Percentiles rank a stretch among this genome's conserved stretches.
phyloP scores from a whole-genome alignment of 1,140 invertebrate genomes.

The Arion vulgaris region DNA sequence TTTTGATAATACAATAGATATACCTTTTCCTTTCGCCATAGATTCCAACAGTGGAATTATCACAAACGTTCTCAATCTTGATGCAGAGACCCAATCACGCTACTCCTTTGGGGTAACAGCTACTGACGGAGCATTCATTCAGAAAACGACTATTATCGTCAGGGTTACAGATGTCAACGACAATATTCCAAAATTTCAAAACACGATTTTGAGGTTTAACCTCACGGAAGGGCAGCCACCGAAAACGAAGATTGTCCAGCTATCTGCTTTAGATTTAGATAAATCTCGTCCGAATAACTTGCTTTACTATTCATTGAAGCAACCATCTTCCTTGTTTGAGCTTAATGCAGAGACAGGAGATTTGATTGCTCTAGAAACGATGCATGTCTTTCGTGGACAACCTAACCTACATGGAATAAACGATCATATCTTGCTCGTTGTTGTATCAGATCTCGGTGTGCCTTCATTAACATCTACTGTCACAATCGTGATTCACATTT shows the following conservation, averaged over 20 bases:
- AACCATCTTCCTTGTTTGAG: constrained; percentile 91
- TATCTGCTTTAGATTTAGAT: constrained; percentile 92
- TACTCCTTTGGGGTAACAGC: constrained; percentile 87
- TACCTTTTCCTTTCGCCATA: constrained; percentile 84
- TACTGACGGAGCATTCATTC: constrained; percentile 81
- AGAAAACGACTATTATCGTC: constrained; percentile 81
- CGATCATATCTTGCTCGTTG: constrained; percentile 85
- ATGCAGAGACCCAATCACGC: constrained; percentile 82
- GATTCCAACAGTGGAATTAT: constrained; percentile 91
- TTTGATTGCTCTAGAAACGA: constrained; percentile 86
- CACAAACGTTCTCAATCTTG: constrained; percentile 87
- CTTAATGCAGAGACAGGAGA: constrained; percentile 92
- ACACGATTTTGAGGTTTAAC: constrained; percentile 51
- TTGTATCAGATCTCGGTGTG: constrained; percentile 95
- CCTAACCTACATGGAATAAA: constrained; percentile 87
- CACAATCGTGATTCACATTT: constrained; percentile 58
- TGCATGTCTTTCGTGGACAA: constrained; percentile 85
- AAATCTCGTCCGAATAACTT: constrained; percentile 91
- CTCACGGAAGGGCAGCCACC: constrained; percentile 82
- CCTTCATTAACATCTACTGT: constrained; percentile 83
- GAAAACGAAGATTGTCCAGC: constrained; percentile 83
- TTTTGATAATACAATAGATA: constrained; percentile 82
- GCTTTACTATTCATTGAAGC: constrained; percentile 88
- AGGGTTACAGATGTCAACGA: constrained; percentile 84
- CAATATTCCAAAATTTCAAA: constrained; percentile 58